Conservation (phyloP, 2,888 invertebrate species). For the Agrochola lota region DNA sequence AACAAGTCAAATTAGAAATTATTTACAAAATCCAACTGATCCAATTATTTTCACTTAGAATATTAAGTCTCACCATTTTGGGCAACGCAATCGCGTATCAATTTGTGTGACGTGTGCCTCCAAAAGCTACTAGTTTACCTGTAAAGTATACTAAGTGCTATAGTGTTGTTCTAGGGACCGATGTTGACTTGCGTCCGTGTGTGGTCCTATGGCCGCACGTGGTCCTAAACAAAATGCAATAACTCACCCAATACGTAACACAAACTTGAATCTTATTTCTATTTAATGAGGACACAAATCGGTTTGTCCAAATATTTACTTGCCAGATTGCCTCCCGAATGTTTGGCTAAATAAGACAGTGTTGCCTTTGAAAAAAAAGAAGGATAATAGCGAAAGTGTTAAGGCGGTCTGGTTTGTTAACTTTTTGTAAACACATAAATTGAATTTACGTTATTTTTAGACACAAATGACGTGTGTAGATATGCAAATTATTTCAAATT, state of each 20-base stretch:
- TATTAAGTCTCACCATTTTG: conserved; percentile 36
- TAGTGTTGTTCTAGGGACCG: conserved; percentile 88
- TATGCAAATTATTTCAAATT: conserved; percentile 87
- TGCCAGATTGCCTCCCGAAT: conserved; percentile 64
- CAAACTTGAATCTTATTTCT: conserved; percentile 71
- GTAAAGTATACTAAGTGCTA: conserved; percentile 89
- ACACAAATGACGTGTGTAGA: conserved; percentile 74
- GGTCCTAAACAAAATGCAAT: conserved; percentile 59
- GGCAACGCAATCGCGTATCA: conserved; percentile 66
- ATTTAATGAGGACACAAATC: conserved; percentile 65
- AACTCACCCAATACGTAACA: conserved; percentile 57
- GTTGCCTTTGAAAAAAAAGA: conserved; percentile 81
- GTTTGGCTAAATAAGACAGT: conserved; percentile 83
- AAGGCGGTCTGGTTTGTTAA: conserved; percentile 81
- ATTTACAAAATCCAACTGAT: not conserved
- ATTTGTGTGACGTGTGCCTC: conserved; percentile 78
- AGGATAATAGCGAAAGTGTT: conserved; percentile 88
- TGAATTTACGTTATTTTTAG: conserved; percentile 78
- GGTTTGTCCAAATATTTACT: conserved; percentile 36
- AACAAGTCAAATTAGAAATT: not conserved
- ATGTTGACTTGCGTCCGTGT: conserved; percentile 88
- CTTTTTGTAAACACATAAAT: conserved; percentile 78
- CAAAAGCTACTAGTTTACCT: conserved; percentile 87
- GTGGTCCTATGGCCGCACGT: conserved; percentile 82
- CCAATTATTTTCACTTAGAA: conserved; percentile 42